Percentiles rank a stretch among this genome's conserved stretches.
phyloP scores from a whole-genome alignment of 1,140 invertebrate species.

The Listronotus bonariensis region DNA sequence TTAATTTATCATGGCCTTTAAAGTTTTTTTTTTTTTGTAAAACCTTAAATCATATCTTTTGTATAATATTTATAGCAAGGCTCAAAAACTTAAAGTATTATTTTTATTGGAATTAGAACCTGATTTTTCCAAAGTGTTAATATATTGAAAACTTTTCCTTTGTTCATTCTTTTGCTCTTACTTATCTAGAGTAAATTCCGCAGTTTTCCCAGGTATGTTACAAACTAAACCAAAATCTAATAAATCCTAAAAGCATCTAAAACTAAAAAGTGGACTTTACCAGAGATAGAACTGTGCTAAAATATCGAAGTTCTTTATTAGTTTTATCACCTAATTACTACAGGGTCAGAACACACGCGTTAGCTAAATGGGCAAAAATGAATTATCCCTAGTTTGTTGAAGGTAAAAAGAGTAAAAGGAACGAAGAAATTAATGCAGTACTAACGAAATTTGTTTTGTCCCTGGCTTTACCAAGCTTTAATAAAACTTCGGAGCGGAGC shows the following conservation, averaged over 20 bases:
- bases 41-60: too few species aligned
- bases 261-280: constrained; percentile 6
- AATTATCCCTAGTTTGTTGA: constrained; percentile 15
- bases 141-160: too few species aligned
- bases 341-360: constrained; percentile 15
- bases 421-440: neutral
- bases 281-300: constrained; percentile 6
- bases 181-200: too few species aligned
- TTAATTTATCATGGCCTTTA: too few species aligned
- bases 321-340: constrained; percentile 27
- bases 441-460: neutral
- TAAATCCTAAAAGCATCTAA: constrained; percentile 20
- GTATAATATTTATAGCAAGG: too few species aligned
- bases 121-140: too few species aligned
- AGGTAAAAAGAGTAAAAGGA: constrained; percentile 6
- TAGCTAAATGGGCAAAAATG: constrained; percentile 24
- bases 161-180: too few species aligned
- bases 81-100: too few species aligned
- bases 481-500: constrained; percentile 6
- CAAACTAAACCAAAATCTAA: constrained; percentile 1
- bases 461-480: neutral
- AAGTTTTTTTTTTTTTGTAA: too few species aligned
- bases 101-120: too few species aligned
- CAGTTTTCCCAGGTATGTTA: too few species aligned
- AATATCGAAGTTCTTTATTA: constrained; percentile 18